Percentiles rank a stretch among this genome's conserved stretches.
These are phyloP conservation scores for Eumerus sabulonum DNA, from an alignment of 2,888 invertebrate species.

Conservation along the genomic window DNA sequence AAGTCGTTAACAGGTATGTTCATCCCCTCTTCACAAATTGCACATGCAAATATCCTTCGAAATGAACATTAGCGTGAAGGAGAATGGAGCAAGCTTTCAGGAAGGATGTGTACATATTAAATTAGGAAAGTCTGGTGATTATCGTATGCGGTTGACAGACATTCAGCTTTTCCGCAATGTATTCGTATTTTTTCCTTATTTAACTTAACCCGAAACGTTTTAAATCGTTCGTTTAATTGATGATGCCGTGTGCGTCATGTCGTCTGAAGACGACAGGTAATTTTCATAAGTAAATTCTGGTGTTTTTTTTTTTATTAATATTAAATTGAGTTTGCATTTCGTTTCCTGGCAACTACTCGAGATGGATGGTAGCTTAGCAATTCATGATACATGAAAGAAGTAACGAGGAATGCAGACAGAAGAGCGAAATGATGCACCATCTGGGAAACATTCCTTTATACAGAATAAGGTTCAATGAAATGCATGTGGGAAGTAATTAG, in stretches of 20 bases:
- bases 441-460: too few relatives aligned
- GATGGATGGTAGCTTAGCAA: too few relatives aligned
- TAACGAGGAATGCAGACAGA: too few relatives aligned
- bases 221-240: slow-evolving; percentile 60
- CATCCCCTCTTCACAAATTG: slow-evolving; percentile 12
- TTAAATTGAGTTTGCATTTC: slow-evolving; percentile 15
- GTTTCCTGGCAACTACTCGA: too few relatives aligned
- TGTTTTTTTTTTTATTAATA: slow-evolving; percentile 16
- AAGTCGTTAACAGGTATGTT: slow-evolving; percentile 38
- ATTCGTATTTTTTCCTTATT: slow-evolving; percentile 14
- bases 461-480: too few relatives aligned
- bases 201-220: slow-evolving; percentile 34
- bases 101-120: slow-evolving; percentile 42
- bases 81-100: neutral
- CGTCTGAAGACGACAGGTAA: slow-evolving; percentile 64
- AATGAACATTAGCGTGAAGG: slow-evolving; percentile 23
- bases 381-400: too few relatives aligned
- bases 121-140: slow-evolving; percentile 67
- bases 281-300: slow-evolving; percentile 35
- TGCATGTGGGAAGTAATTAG: too few relatives aligned
- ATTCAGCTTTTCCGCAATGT: too few relatives aligned
- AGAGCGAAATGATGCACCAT: too few relatives aligned
- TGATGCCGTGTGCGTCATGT: slow-evolving; percentile 19
- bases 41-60: slow-evolving; percentile 29
- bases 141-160: slow-evolving; percentile 61